These are phyloP conservation scores for Megaceryle torquata DNA, from an alignment of 2,113 vertebrate genomes.

Conservation along the genomic window DNA sequence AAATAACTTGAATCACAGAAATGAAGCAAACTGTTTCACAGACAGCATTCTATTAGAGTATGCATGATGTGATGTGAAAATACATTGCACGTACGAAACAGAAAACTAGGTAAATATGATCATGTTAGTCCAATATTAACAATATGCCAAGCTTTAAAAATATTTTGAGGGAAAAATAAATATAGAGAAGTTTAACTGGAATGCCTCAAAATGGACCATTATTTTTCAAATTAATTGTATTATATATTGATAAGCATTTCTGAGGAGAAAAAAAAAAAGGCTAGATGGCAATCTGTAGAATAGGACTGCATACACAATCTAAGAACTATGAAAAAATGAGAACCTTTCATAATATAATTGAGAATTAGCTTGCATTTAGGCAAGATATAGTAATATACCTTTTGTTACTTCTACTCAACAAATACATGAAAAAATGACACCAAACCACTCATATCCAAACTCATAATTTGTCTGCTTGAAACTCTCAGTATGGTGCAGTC, in stretches of 20 bases:
- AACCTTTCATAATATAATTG: not conserved
- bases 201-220: not conserved
- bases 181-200: not conserved
- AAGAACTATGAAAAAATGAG: not conserved
- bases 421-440: not conserved
- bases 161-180: not conserved
- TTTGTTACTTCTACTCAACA: not conserved
- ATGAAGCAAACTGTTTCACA: not conserved
- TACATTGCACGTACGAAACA: fast-evolving
- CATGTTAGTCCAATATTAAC: not conserved
- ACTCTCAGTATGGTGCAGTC: not conserved
- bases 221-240: not conserved
- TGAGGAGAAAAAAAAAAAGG: not conserved
- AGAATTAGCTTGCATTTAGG: not conserved
- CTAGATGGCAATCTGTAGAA: not conserved
- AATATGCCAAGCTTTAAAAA: not conserved
- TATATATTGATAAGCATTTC: not conserved
- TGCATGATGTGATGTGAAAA: not conserved
- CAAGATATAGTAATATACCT: not conserved
- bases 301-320: not conserved
- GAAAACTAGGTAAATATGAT: not conserved
- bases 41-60: not conserved
- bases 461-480: not conserved
- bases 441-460: not conserved
- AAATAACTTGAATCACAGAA: not conserved